phyloP scores from a whole-genome alignment of 2,113 vertebrate genomes.

The Pseudolaguvia tuberculata region DNA sequence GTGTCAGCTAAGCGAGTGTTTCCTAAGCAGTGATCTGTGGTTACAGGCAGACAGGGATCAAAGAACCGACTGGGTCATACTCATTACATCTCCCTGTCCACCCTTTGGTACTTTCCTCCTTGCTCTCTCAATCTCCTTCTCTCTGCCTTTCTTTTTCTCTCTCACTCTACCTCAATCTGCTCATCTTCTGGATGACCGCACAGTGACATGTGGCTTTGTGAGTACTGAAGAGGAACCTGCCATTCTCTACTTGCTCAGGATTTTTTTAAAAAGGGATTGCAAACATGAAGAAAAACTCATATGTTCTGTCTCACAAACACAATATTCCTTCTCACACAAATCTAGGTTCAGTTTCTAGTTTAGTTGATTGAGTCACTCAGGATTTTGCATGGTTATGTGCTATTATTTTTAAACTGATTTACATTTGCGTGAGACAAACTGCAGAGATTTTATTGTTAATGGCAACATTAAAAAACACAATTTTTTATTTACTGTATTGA shows the following conservation, averaged over 20 bases:
- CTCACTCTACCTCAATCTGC: conserved; percentile 1
- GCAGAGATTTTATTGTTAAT: too few relatives aligned
- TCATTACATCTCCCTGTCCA: conserved; percentile 3
- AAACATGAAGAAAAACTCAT: conserved; percentile 6
- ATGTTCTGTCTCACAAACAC: neutral
- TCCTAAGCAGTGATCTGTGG: conserved; percentile 52
- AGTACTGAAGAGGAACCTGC: conserved; percentile 52
- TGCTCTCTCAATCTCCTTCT: conserved; percentile 12
- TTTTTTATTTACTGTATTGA: neutral
- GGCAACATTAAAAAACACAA: neutral
- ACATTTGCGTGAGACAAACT: neutral
- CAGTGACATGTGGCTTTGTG: conserved; percentile 48
- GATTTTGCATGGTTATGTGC: neutral
- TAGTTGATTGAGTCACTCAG: neutral
- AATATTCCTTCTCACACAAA: neutral
- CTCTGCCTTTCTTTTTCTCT: neutral
- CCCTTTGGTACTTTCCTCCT: neutral
- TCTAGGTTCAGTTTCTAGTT: neutral
- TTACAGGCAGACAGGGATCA: conserved; percentile 47
- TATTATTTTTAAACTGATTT: neutral
- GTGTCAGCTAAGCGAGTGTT: conserved; percentile 51
- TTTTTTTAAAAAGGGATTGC: conserved; percentile 29
- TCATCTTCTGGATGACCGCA: conserved; percentile 55
- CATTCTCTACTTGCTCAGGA: conserved; percentile 58
- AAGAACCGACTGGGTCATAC: conserved; percentile 14